Evolutionary conservation across 2,888 invertebrate genomes (phyloP), one percentile per base, ranked within the genome.

Genomic region (Mylabris sibirica): DNA sequence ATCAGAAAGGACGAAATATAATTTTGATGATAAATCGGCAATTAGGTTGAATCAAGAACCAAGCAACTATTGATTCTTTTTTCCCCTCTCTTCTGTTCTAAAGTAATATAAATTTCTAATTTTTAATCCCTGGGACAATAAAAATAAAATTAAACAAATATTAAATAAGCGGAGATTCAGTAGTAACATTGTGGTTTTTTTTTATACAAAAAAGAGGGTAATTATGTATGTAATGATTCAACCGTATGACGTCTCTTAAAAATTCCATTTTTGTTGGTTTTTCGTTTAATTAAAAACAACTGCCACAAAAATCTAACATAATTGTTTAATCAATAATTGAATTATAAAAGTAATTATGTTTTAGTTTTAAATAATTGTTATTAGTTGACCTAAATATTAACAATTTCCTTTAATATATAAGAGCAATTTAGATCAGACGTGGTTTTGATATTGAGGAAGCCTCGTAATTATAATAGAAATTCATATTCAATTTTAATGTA

Each of bases 341-440:
- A 17, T 20, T 20, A 22, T 49, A 30, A 30, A 30, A 30, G 30
- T 4, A 30, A 30, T 30, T 3, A 30, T 30, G 4, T 9, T 9
- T 20, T 17, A 22, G 2, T 49, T 20, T 1, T 49, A 49, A 49
- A 20, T 20, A 20, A 9, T 20, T 20, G 17, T 49, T 49, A 20
- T 20, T 49, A 12, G 17, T 26, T 26, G 57, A 57, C 24, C 14
- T 1, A 57, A 57, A 26, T 57, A 14, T 26, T 4, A 57, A 24
- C 26, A 24, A 20, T 49, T 49, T 49, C 49, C 22, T 49, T 20
- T 20, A 49, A 14, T 12, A 49, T 49, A 49, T 20, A 22, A 22
- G 1, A 57, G 24, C 22, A 57, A 57, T 57, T 57, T 57, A 57
- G 26, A n/a, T 57, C 26, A 24, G 26, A 57, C 57, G 22, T 57